Evolutionary conservation across 2,113 vertebrate genomes (phyloP).

Genomic region (Nymphicus hollandicus): DNA sequence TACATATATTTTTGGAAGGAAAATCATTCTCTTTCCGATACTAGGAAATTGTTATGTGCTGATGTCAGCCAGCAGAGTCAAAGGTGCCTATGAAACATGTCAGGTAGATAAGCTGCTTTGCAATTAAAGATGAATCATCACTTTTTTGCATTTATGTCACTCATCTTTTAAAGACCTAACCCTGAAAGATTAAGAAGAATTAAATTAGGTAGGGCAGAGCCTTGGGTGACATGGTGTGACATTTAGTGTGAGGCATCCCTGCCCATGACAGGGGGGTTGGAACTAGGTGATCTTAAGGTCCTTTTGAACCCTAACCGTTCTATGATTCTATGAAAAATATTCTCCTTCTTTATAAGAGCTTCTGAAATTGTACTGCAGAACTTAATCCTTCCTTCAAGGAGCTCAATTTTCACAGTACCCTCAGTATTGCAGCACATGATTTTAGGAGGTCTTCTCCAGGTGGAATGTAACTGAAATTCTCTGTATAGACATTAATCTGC

Average conservation of each 20-base stretch:
- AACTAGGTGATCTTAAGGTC: neutral
- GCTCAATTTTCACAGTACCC: neutral
- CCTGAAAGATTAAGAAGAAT: neutral
- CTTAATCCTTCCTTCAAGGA: neutral
- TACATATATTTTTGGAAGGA: neutral
- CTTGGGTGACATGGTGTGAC: neutral
- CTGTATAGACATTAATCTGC: neutral
- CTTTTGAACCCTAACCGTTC: neutral
- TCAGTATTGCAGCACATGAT: neutral
- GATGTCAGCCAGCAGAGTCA: neutral
- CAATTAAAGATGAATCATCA: constrained; percentile 30
- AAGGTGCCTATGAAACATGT: neutral
- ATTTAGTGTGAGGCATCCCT: neutral
- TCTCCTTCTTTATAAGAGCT: neutral
- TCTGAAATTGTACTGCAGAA: neutral
- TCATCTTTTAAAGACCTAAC: constrained; percentile 7
- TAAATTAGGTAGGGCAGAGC: neutral
- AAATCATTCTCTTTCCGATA: neutral
- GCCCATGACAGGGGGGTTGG: neutral
- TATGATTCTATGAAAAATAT: neutral
- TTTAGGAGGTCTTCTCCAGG: neutral
- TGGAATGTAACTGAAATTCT: neutral
- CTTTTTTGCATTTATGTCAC: constrained; percentile 25
- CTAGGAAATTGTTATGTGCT: neutral
- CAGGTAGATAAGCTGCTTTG: neutral